Conservation (phyloP, 2,888 invertebrate genomes). For the Cactoblastis cactorum region DNA sequence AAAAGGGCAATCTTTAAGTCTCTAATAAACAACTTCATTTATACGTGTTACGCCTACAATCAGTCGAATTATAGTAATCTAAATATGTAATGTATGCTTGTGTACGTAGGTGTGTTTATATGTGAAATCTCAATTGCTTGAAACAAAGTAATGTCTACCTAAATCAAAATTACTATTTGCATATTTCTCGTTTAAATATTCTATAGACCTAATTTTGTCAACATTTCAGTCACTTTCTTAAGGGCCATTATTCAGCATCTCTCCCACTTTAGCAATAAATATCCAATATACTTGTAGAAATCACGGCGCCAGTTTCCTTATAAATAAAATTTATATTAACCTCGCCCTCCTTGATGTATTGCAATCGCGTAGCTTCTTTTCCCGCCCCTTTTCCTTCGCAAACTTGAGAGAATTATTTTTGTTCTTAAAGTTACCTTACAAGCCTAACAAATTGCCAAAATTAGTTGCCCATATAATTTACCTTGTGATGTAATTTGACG, state of each 20-base stretch:
- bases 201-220: background rate
- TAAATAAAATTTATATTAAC: conserved; percentile 9
- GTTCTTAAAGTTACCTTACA: conserved; percentile 8
- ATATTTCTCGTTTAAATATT: too few species aligned
- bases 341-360: conserved; percentile 3
- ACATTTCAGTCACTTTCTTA: background rate
- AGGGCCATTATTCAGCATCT: background rate
- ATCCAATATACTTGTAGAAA: background rate
- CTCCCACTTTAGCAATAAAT: background rate
- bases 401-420: conserved; percentile 9
- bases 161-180: too few species aligned
- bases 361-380: background rate
- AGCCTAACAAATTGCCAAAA: conserved; percentile 14
- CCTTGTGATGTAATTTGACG: background rate
- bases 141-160: too few species aligned
- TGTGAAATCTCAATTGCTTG: too few species aligned
- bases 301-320: conserved; percentile 5
- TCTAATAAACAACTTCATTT: too few species aligned
- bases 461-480: conserved; percentile 10
- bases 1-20: too few species aligned
- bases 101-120: too few species aligned
- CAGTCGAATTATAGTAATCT: too few species aligned
- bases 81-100: too few species aligned
- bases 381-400: background rate
- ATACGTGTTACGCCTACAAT: too few species aligned